phyloP scores from a whole-genome alignment of 2,113 vertebrate genomes.

The Malurus elegans region DNA sequence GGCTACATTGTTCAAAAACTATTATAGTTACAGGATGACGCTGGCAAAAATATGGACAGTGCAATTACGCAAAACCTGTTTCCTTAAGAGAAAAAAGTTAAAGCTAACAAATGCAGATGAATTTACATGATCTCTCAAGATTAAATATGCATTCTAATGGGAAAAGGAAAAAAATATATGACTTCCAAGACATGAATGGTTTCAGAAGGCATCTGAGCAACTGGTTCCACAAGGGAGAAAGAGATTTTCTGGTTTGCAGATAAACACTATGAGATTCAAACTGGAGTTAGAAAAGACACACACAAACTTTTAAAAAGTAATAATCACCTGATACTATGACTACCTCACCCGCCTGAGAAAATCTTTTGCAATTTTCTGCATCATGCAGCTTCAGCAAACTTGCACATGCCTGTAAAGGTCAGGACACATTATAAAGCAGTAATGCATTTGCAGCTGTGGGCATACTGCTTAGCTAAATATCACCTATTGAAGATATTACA shows the following conservation, averaged over 20 bases:
- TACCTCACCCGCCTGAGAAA: neutral
- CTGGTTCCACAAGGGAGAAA: neutral
- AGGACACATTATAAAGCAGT: neutral
- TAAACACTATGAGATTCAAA: neutral
- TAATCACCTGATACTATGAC: neutral
- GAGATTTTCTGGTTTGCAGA: neutral
- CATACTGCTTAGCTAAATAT: neutral
- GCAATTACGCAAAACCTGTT: neutral
- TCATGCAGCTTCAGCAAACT: neutral
- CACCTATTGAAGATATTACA: neutral
- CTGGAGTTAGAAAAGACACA: neutral
- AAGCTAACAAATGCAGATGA: neutral
- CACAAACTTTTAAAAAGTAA: neutral
- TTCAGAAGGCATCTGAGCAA: neutral
- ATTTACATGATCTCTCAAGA: neutral
- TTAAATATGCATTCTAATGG: neutral
- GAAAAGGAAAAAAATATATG: neutral
- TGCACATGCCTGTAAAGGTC: neutral
- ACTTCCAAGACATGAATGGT: neutral
- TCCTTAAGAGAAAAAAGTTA: constrained; percentile 1
- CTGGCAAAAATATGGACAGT: neutral
- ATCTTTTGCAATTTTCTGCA: neutral
- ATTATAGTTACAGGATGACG: neutral
- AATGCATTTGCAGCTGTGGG: neutral
- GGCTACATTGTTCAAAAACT: neutral